Evolutionary conservation across 2,113 vertebrate genomes (phyloP), one percentile per base, ranked within the genome.

Genomic region (Cinclus mexicanus): DNA sequence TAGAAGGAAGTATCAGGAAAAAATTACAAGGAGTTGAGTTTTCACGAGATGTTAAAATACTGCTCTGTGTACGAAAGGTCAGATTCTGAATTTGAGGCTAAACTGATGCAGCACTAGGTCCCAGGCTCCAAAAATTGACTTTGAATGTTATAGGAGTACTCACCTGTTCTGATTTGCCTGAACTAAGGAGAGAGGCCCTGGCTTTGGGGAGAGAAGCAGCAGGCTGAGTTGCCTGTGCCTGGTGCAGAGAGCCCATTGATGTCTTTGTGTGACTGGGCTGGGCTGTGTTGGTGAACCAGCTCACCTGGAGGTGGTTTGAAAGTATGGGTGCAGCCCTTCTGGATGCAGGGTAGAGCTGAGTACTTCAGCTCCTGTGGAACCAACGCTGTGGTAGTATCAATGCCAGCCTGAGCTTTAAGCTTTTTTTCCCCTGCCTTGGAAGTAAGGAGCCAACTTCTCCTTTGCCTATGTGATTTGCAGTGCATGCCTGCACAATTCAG

Each of bases 181-280:
- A 61, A 31, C 13, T 31, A 17, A 50, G 50, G 56, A 28, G 14
- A 49, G 22, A 65, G 78, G 24, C n/a, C 8, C 24, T 22, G 41
- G 17, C 8, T 77, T 28, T 52, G 55, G 5, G 5, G 12, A 49
- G 12, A 57, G 42, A n/a, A 57, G 50, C 60, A 56, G 60, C 21
- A 24, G 2, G 2, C 29, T 39, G 39, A 67, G 23, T 33, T 46
- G 53, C 10, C 24, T 23, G 4, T 39, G 12, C 49, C 17, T 39
- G 37, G 16, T 0, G 0, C 2, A 29, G 47, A 19, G 39, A 56
- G 18, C 19, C 21, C 7, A 19, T 1, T 16, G 33, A 12, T 35
- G 26, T 28, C 50, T 50, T 50, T 33, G 18, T 3, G 3, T 4
- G 37, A 23, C 56, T 49, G 37, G 47, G 55, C 13, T n/a, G 41